A percentile compares a stretch with the other conserved stretches of the same genome.
Evolutionary conservation across 2,797 vertebrate genomes (phyloP).

Genomic region (Poeciliopsis presidionis): DNA sequence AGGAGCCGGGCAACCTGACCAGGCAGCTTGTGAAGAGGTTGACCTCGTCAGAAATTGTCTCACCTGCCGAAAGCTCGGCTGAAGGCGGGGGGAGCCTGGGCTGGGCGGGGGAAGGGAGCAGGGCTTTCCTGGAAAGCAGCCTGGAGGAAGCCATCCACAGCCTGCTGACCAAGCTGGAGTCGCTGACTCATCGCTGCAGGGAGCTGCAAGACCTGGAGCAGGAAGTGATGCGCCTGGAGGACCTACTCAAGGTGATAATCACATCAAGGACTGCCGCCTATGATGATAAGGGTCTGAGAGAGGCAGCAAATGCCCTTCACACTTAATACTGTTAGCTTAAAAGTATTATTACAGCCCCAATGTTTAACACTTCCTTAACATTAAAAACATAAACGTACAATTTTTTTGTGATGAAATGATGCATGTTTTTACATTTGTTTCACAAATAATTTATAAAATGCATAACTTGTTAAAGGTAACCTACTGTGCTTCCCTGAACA

Average conservation of each 20-base stretch:
- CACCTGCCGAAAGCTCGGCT: constrained; percentile 44
- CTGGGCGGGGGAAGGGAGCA: constrained; percentile 87
- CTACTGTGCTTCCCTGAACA: no score
- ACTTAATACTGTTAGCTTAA: background rate
- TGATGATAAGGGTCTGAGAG: background rate
- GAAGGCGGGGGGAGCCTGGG: constrained; percentile 76
- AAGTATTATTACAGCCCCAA: background rate
- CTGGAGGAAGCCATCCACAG: constrained; percentile 94
- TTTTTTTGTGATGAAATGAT: background rate
- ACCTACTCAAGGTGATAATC: constrained; percentile 88
- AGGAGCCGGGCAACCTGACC: constrained; percentile 90
- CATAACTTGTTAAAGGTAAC: background rate
- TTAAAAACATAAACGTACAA: background rate
- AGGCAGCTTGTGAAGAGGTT: constrained; percentile 95
- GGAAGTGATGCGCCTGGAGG: constrained; percentile 93
- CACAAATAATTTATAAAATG: background rate
- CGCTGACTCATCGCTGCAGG: constrained; percentile 89
- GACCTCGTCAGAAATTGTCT: constrained; percentile 84
- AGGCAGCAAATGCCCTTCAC: background rate
- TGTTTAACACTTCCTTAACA: background rate
- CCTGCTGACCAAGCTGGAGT: constrained; percentile 90
- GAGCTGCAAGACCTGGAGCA: constrained; percentile 96
- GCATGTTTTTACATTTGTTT: background rate
- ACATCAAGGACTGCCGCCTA: background rate
- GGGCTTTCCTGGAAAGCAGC: constrained; percentile 89